Evolutionary conservation across 2,797 vertebrate genomes (phyloP), one percentile per base, ranked within the genome.

Genomic region (Bucorvus abyssinicus): DNA sequence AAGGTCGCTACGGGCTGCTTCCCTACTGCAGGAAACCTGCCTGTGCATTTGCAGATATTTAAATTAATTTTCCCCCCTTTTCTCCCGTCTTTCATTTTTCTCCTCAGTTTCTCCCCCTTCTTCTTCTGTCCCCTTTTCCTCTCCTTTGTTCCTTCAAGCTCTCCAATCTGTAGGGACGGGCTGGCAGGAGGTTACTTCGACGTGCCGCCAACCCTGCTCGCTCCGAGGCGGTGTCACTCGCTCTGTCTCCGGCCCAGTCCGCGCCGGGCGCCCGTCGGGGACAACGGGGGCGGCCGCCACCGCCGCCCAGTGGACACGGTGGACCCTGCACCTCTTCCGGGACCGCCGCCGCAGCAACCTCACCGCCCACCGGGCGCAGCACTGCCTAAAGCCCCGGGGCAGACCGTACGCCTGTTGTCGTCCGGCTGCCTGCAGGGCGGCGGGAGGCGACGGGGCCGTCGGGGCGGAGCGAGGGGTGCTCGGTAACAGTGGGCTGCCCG

Each of bases 221-320:
- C 29, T 9, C 12, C 11, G 47, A 14, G 18, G 22, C 32, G 21
- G 21, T 6, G 14, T 24, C 10, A 1, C 8, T 45, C 12, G 65
- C 18, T 24, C 24, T 50, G 26, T 24, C n/a, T 34, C n/a, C 20
- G 36, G n/a, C 24, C 34, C 57, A 32, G 44, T 47, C 65, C 73
- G 42, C 23, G 3, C 50, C 15, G 56, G 60, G 26, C 36, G 61
- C 65, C 93, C 87, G 84, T 95, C 87, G 94, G 69, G 91, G 87
- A 65, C 64, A 57, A 7, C 53, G 77, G 86, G 94, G 64, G 90
- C 67, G 17, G 65, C 85, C 92, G 78, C 96, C 97, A 93, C 87
- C 96, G 98, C 98, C 98, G 96, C 98, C 97, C 90, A 95, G 97
- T 96, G 98, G 98, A 95, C 16, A 55, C 34, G 94, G 93, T 13